phyloP scores from a whole-genome alignment of 2,797 vertebrate genomes.

The Arctocebus calabarensis region DNA sequence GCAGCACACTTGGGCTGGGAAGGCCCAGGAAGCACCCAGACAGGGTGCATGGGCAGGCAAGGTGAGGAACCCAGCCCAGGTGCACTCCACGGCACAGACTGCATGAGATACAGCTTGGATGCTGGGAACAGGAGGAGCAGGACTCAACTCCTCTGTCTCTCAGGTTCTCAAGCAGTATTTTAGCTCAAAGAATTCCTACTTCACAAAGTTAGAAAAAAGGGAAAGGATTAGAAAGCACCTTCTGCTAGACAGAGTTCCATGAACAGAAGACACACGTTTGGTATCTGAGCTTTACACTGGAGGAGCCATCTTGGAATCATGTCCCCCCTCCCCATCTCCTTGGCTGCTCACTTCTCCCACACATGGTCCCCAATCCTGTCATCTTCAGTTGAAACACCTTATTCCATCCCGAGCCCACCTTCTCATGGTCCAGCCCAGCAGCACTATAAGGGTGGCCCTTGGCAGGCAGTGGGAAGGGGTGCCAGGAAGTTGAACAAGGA shows the following conservation, averaged over 20 bases:
- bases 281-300: background rate
- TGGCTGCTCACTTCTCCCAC: background rate
- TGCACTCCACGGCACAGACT: background rate
- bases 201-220: background rate
- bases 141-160: background rate
- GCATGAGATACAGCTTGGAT: background rate
- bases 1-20: background rate
- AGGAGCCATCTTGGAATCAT: background rate
- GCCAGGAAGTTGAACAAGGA: background rate
- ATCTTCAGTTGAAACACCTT: background rate
- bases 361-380: background rate
- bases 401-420: background rate
- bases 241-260: background rate
- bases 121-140: too few relatives aligned
- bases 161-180: too few relatives aligned
- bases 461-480: too few relatives aligned
- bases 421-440: background rate
- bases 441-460: background rate
- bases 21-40: too few relatives aligned
- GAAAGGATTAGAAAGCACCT: background rate
- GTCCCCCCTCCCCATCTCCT: background rate
- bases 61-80: background rate
- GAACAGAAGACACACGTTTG: accelerated
- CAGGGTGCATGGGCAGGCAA: accelerated
- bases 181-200: background rate